phyloP scores from a whole-genome alignment of 1,140 invertebrate species.

The Araneus ventricosus region DNA sequence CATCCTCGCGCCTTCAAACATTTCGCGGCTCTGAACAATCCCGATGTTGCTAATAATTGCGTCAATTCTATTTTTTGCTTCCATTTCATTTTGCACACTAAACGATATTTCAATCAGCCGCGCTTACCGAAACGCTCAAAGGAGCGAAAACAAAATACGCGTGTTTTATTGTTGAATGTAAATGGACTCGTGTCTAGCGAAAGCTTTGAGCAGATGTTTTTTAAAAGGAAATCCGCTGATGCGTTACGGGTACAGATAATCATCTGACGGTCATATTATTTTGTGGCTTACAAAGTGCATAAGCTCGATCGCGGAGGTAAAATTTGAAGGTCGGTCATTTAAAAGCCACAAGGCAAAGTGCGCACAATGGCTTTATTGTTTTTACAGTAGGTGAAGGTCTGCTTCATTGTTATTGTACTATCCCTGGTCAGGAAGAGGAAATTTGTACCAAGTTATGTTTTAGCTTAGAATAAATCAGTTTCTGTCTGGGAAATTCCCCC shows the following conservation, averaged over 20 bases:
- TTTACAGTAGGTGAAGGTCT: constrained; percentile 32
- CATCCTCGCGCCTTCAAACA: not conserved
- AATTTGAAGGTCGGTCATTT: constrained; percentile 19
- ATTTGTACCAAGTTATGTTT: constrained; percentile 6
- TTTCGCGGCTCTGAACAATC: not conserved
- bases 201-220: not conserved
- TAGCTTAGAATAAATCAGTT: not conserved
- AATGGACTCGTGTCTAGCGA: not conserved
- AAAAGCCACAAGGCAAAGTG: constrained; percentile 3
- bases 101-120: not conserved
- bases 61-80: not conserved
- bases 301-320: not conserved
- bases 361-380: constrained; percentile 26
- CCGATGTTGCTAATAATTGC: not conserved
- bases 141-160: not conserved
- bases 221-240: not conserved
- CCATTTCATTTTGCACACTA: not conserved
- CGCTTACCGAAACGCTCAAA: not conserved
- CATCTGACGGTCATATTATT: constrained; percentile 22
- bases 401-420: not conserved
- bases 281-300: not conserved
- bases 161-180: not conserved
- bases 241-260: constrained; percentile 35
- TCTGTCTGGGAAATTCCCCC: not conserved
- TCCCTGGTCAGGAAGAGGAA: not conserved